A percentile compares a stretch with the other conserved stretches of the same genome.
phyloP scores from a whole-genome alignment of 2,888 invertebrate species.

The Eupithecia pulchellata region DNA sequence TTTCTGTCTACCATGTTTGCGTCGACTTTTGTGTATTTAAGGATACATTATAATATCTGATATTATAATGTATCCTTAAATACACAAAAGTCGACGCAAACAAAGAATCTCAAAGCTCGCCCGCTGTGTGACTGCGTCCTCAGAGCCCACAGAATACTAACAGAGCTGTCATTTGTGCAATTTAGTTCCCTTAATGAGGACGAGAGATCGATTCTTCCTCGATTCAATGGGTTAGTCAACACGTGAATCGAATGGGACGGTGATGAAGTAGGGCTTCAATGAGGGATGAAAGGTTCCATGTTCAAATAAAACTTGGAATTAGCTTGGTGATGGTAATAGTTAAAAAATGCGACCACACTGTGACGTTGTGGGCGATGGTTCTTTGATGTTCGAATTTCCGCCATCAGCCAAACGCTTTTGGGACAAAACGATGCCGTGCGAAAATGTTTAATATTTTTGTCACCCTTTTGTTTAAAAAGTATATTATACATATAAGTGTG shows the following conservation, averaged over 20 bases:
- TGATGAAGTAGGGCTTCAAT: conserved; percentile 1
- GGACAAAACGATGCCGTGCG: no score
- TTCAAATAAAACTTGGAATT: not conserved
- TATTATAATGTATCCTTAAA: no score
- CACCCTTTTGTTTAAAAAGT: no score
- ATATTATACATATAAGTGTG: no score
- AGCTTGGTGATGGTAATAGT: no score
- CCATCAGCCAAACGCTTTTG: not conserved
- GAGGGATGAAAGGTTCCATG: not conserved
- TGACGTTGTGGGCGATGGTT: not conserved
- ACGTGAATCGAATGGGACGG: not conserved
- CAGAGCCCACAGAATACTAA: conserved; percentile 22
- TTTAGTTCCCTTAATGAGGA: conserved; percentile 64
- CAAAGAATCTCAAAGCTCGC: not conserved
- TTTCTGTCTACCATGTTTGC: no score
- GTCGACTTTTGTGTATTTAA: not conserved
- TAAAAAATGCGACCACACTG: not conserved
- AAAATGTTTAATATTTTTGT: no score
- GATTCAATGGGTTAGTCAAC: conserved; percentile 21
- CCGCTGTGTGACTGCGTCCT: not conserved
- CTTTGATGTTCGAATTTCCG: not conserved
- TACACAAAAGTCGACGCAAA: not conserved
- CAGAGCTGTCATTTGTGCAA: conserved; percentile 72
- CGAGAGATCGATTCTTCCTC: conserved; percentile 42
- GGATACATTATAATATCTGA: no score